Conservation (phyloP, 2,113 vertebrate genomes). For the Dinomys branickii region DNA sequence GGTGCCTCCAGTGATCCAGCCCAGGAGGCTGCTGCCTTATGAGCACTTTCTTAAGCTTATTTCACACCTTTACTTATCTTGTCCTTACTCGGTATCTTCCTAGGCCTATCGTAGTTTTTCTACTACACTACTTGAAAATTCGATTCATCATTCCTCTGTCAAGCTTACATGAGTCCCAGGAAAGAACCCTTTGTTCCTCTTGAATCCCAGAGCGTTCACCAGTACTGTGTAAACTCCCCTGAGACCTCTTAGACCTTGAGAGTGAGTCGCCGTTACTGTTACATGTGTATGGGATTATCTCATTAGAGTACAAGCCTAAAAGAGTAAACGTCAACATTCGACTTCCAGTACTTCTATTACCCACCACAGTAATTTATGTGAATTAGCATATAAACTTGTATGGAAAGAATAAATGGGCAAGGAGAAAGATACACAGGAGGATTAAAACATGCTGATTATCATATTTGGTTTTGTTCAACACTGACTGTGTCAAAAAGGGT, state of each 20-base stretch:
- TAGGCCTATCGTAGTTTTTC: not conserved
- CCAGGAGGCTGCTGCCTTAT: not conserved
- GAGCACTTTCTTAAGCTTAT: not conserved
- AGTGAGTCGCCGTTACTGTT: not conserved
- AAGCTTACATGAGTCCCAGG: not conserved
- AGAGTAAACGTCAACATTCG: not conserved
- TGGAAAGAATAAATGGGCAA: not conserved
- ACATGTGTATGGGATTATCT: not conserved
- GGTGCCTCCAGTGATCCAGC: not conserved
- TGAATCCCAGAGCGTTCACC: not conserved
- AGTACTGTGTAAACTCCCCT: not conserved
- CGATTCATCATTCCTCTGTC: not conserved
- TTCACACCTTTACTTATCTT: not conserved
- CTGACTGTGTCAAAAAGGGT: not conserved
- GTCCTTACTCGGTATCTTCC: not conserved
- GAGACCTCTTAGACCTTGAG: not conserved
- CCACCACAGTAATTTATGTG: not conserved
- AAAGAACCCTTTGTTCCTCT: not conserved
- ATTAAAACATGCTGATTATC: not conserved
- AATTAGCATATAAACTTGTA: not conserved
- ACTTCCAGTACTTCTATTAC: not conserved
- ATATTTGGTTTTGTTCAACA: not conserved
- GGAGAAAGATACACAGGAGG: not conserved
- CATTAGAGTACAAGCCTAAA: not conserved
- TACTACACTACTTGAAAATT: not conserved